phyloP scores from a whole-genome alignment of 2,888 invertebrate genomes.

The Cataglyphis altisquamis region DNA sequence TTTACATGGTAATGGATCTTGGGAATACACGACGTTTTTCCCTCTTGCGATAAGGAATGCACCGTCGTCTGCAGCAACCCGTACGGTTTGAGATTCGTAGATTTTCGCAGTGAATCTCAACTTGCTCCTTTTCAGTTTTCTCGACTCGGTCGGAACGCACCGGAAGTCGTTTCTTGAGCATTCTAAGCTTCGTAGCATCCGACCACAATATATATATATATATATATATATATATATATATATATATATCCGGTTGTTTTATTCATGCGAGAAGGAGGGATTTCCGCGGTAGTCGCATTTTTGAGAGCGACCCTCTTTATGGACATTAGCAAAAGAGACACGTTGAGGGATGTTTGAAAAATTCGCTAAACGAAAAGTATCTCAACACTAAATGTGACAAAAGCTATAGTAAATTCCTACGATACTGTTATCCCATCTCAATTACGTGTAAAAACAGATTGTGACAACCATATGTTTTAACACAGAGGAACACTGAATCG shows the following conservation, averaged over 20 bases:
- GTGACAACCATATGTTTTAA: background rate
- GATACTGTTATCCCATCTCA: background rate
- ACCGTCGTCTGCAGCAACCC: constrained; percentile 53
- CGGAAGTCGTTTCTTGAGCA: constrained; percentile 37
- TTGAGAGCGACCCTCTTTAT: constrained; percentile 40
- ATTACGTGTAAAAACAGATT: background rate
- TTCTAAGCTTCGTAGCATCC: constrained; percentile 38
- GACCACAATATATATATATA: constrained; percentile 51
- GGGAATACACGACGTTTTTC: constrained; percentile 51
- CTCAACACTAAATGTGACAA: background rate
- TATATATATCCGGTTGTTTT: constrained; percentile 58
- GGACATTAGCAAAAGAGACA: constrained; percentile 27
- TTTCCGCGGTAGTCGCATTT: background rate
- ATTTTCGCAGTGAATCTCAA: constrained; percentile 39
- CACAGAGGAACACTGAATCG: background rate
- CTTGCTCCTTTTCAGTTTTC: constrained; percentile 3
- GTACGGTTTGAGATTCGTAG: constrained; percentile 47
- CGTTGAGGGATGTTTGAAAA: background rate
- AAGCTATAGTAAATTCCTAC: background rate
- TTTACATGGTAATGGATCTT: constrained; percentile 55
- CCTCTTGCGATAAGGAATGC: constrained; percentile 43
- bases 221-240: constrained; percentile 36
- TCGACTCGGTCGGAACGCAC: constrained; percentile 40
- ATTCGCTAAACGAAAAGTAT: constrained; percentile 23
- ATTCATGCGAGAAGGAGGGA: constrained; percentile 56